Evolutionary conservation across 1,140 invertebrate genomes (phyloP).

Genomic region (Muscidifurax raptorellus): DNA sequence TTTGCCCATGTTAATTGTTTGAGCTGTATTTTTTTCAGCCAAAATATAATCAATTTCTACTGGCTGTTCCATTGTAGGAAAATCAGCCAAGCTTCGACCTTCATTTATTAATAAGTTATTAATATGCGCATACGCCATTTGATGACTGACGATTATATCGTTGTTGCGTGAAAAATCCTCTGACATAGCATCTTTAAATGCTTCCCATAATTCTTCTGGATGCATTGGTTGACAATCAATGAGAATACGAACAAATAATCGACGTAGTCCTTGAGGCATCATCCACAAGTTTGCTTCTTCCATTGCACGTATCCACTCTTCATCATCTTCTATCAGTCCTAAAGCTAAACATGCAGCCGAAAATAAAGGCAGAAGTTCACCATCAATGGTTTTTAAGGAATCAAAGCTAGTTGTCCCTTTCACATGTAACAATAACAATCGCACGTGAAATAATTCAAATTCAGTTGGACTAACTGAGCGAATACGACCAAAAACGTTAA

Average conservation of each 20-base stretch:
- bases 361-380: too few species aligned
- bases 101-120: neutral
- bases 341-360: too few species aligned
- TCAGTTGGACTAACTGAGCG: neutral
- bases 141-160: neutral
- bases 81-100: neutral
- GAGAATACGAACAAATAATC: constrained; percentile 27
- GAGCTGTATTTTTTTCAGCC: neutral
- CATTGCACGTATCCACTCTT: too few species aligned
- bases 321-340: too few species aligned
- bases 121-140: constrained; percentile 16
- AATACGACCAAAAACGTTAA: neutral
- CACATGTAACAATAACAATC: too few species aligned
- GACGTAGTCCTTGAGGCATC: constrained; percentile 34
- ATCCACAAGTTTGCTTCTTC: too few species aligned
- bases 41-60: neutral
- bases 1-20: neutral
- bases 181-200: constrained; percentile 43
- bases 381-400: too few species aligned
- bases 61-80: neutral
- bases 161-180: constrained; percentile 29
- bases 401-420: too few species aligned
- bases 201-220: constrained; percentile 41
- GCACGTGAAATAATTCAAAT: too few species aligned
- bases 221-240: constrained; percentile 42